Evolutionary conservation across 2,888 invertebrate genomes (phyloP), one percentile per base, ranked within the genome.

Genomic region (Amphimallon solstitiale): DNA sequence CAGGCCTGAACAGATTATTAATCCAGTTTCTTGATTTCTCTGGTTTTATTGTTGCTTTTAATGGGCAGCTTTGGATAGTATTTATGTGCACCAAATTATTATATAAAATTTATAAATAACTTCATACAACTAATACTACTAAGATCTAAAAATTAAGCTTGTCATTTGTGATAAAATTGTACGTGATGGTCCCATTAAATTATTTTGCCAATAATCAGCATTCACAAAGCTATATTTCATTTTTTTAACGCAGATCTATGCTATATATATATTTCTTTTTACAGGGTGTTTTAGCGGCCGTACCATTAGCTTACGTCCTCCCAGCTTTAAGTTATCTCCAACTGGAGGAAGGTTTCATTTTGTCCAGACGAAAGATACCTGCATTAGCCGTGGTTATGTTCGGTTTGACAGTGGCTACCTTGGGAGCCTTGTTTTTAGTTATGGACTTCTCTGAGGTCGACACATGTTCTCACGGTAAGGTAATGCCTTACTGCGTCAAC

Each of bases 251-350:
- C 2, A 48, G 9, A 23, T 17, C 12, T n/a, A n/a, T n/a, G 9
- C 9, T 29, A 29, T 29, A 3, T 23, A 2, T 23, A 23, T 23
- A 65, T 45, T 38, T 51, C 60, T 60, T 63, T 63, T 70, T 76
- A 34, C 75, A 92, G 92, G 94, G 94, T 65, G 89, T 94, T 12
- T 74, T 94, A 67, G 91, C 92, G 5, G 94, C 94, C 6, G 91
- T 93, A 65, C 93, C 94, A 0, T 80, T 94, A 72, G 93, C 94
- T 9, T 94, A 92, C 80, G 88, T 94, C 69, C 84, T 94, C 56
- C 94, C 94, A 2, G 91, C 92, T 0, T 80, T 92, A 10, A 91
- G 92, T 73, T 93, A 92, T 76, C 86, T 94, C 69, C 89, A 89
- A 79, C 85, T 94, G 73, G 90, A 90, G 73, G 88, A 90, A 70